Evolutionary conservation across 2,797 vertebrate species (phyloP).

Genomic region (Xenops minutus): DNA sequence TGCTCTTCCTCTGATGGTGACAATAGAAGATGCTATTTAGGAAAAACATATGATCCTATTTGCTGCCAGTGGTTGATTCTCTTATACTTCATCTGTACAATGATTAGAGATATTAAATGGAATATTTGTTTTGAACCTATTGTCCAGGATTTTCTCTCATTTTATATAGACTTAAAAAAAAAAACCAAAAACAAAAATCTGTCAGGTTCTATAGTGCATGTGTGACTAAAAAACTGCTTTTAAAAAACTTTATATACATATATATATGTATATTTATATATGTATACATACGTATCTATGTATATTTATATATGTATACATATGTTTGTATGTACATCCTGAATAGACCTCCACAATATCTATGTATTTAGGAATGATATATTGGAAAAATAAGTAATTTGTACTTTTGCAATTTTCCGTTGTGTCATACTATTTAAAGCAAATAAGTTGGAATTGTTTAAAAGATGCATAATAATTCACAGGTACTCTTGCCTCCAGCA

Average conservation of each 20-base stretch:
- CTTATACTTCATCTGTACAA: not conserved
- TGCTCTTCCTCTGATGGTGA: not conserved
- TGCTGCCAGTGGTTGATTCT: not conserved
- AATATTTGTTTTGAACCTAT: not conserved
- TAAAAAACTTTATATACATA: not conserved
- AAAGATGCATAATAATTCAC: not conserved
- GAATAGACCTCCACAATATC: not conserved
- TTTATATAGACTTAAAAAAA: not conserved
- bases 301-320: not conserved
- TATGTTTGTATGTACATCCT: too few relatives aligned
- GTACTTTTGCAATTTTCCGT: not conserved
- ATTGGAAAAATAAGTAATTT: not conserved
- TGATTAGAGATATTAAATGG: not conserved
- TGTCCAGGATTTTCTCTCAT: not conserved
- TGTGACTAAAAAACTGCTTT: not conserved
- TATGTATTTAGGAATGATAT: not conserved
- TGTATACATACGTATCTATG: fast-evolving
- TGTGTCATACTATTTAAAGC: not conserved
- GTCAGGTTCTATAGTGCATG: not conserved
- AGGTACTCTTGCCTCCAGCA: not conserved
- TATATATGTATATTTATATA: fast-evolving
- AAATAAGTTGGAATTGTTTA: not conserved
- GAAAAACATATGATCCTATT: not conserved
- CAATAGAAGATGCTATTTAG: not conserved
- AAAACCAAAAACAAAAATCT: not conserved